A percentile compares a stretch with the other conserved stretches of the same genome.
Evolutionary conservation across 2,888 invertebrate species (phyloP).

Genomic region (Himalopsyche japonica): DNA sequence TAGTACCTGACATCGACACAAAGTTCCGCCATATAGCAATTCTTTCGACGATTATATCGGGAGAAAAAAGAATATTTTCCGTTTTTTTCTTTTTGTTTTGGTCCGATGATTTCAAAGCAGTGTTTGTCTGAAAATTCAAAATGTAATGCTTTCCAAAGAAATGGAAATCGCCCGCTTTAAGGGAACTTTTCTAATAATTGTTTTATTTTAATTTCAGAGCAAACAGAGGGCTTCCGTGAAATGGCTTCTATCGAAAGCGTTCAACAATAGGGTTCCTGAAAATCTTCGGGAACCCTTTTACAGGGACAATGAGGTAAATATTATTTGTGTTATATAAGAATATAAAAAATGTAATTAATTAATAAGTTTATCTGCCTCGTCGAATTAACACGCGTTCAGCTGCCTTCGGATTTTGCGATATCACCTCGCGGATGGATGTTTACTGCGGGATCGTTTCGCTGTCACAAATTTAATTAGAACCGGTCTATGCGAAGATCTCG

Average conservation of each 20-base stretch:
- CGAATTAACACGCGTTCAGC: background rate
- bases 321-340: conserved; percentile 5
- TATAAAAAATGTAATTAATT: background rate
- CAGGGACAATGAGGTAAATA: conserved; percentile 85
- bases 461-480: background rate
- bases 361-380: background rate
- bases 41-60: too few relatives aligned
- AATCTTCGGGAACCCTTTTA: conserved; percentile 94
- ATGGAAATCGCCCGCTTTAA: too few relatives aligned
- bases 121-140: too few relatives aligned
- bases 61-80: too few relatives aligned
- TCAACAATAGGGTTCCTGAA: conserved; percentile 91
- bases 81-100: too few relatives aligned
- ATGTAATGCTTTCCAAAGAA: too few relatives aligned
- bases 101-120: too few relatives aligned
- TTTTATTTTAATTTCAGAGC: conserved; percentile 72
- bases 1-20: too few relatives aligned
- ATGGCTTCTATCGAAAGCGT: conserved; percentile 96
- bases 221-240: conserved; percentile 94
- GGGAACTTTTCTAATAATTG: background rate
- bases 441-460: background rate
- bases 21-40: too few relatives aligned
- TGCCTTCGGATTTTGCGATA: background rate
- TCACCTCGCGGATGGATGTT: background rate
- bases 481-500: background rate